These are phyloP conservation scores for Rallus limicola DNA, from an alignment of 2,113 vertebrate species.

Conservation along the genomic window DNA sequence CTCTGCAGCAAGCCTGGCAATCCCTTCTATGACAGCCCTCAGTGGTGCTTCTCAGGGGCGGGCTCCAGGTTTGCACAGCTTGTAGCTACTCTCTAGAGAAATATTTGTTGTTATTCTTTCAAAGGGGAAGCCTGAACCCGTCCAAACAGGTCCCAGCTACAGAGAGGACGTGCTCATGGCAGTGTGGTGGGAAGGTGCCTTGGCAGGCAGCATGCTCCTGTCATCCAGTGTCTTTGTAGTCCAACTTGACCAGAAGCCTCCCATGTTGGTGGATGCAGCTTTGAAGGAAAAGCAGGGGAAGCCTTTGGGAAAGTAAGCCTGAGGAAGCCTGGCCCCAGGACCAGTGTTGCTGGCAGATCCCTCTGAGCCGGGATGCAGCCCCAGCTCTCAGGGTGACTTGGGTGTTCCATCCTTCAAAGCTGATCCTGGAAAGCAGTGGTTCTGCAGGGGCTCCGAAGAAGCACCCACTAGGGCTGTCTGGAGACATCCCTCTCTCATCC, in stretches of 20 bases:
- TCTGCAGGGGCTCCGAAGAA: neutral
- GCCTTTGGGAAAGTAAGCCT: neutral
- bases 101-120: neutral
- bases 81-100: neutral
- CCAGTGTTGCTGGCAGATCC: neutral
- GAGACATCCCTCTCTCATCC: neutral
- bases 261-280: neutral
- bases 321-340: neutral
- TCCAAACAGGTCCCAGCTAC: neutral
- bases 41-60: neutral
- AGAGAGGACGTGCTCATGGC: accelerated
- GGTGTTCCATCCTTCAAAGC: neutral
- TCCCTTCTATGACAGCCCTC: neutral
- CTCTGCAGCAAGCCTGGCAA: neutral
- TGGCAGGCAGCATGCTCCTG: accelerated
- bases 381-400: neutral
- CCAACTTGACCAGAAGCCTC: neutral
- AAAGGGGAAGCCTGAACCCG: neutral
- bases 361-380: neutral
- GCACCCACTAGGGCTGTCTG: neutral
- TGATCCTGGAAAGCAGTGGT: neutral
- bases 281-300: neutral
- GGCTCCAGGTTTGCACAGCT: neutral
- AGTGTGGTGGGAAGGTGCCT: accelerated
- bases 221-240: neutral